phyloP scores from a whole-genome alignment of 2,113 vertebrate genomes.

The Suncus etruscus region DNA sequence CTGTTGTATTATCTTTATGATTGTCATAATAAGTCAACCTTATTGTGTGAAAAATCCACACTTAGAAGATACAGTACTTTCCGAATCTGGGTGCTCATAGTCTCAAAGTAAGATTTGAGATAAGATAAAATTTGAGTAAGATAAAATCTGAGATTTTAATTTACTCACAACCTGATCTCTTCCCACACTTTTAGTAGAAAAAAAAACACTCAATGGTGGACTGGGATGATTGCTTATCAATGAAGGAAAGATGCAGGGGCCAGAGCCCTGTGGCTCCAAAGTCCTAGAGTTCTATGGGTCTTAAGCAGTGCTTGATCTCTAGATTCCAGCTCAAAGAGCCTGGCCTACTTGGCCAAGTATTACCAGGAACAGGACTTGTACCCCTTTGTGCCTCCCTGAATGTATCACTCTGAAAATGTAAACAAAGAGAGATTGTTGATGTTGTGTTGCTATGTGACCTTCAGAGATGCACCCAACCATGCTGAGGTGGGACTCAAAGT shows the following conservation, averaged over 20 bases:
- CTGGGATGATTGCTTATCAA: not conserved
- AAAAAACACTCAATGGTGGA: not conserved
- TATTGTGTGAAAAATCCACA: slow-evolving; percentile 7
- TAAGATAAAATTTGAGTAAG: not conserved
- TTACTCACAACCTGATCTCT: not conserved
- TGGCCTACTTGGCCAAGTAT: too few species aligned
- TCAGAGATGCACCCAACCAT: too few species aligned
- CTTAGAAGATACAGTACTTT: not conserved
- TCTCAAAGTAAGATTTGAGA: not conserved
- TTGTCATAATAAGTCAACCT: not conserved
- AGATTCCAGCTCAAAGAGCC: too few species aligned
- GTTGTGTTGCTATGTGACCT: not conserved
- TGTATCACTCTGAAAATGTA: not conserved
- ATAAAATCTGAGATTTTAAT: not conserved
- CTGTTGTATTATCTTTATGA: slow-evolving; percentile 42
- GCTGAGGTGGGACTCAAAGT: too few species aligned
- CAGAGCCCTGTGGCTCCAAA: too few species aligned
- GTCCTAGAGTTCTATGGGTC: too few species aligned
- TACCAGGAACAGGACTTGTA: too few species aligned
- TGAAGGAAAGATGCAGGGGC: too few species aligned
- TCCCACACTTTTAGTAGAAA: not conserved
- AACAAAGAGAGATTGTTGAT: not conserved
- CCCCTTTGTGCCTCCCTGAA: too few species aligned
- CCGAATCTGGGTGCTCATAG: not conserved
- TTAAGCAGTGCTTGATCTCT: too few species aligned